Evolutionary conservation across 2,113 vertebrate species (phyloP), one percentile per base, ranked within the genome.

Genomic region (Bostrychus sinensis): DNA sequence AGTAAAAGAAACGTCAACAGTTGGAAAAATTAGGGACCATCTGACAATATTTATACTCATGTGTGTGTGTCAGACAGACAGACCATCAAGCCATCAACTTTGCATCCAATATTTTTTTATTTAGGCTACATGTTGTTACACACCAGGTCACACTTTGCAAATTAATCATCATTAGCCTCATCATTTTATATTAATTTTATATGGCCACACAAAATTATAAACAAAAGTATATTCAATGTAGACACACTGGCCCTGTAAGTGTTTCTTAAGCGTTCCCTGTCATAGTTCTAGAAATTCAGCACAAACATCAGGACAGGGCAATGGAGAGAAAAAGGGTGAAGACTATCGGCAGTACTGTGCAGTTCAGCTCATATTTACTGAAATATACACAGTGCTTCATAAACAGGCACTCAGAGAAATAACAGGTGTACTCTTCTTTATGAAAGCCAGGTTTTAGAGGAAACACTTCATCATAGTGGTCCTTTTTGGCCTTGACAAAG

Each of bases 391-490:
- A 17, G 41, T 65, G 56, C 60, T 58, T 80, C 46, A 66, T 56
- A 19, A 25, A 66, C 54, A 10, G 9, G 39, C 22, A 10, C 43
- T 0, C 16, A 16, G 56, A 13, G 55, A 25, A 74, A 77, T 14
- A 41, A 43, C 20, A 68, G 56, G 77, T 19, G 20, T 42, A 48
- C 68, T 72, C 32, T 68, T 28, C 16, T 71, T 76, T 64, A 79
- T 78, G 70, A 70, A 78, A 75, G 11, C 12, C 63, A 60, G 51
- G 20, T 30, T 38, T 62, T 55, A 39, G 23, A 41, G 66, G 69
- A 23, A 41, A 59, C 46, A 54, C 34, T 76, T 72, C n/a, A 75
- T 84, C 43, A 72, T 75, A 69, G 75, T 51, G 69, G 28, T 56
- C 50, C 23, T 26, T 56, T 62, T 56, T 41, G 51, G 20, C 22